These are phyloP conservation scores for Mesorhabditis sp. DNA, from an alignment of 2,888 invertebrate species.

Conservation along the genomic window DNA sequence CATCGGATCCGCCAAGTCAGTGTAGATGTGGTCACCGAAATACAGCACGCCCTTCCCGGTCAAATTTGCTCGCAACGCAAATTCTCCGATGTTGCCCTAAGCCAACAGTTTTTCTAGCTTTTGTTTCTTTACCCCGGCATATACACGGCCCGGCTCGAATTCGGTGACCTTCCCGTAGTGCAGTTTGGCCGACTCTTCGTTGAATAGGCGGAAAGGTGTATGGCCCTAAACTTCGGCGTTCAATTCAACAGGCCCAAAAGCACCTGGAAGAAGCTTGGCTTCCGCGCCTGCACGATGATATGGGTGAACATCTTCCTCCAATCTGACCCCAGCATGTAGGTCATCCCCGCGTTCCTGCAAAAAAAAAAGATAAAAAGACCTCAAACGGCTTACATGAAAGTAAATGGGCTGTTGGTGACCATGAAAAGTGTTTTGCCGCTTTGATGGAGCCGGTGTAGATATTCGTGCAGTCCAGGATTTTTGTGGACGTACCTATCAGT, in stretches of 20 bases:
- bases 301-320: constrained; percentile 91
- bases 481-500: constrained; percentile 43
- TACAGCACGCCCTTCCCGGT: constrained; percentile 85
- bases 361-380: constrained; percentile 15
- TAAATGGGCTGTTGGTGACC: constrained; percentile 91
- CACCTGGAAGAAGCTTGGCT: constrained; percentile 83
- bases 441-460: constrained; percentile 73
- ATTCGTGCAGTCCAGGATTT: constrained; percentile 63
- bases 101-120: background rate
- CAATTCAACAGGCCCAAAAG: background rate
- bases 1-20: constrained; percentile 74
- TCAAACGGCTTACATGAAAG: constrained; percentile 72
- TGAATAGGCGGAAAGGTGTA: constrained; percentile 71
- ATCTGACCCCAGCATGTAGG: constrained; percentile 77
- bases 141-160: constrained; percentile 81
- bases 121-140: constrained; percentile 74
- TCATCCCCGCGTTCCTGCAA: constrained; percentile 83
- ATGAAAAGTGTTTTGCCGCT: constrained; percentile 84
- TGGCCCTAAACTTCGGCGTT: background rate
- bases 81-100: constrained; percentile 84
- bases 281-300: constrained; percentile 84
- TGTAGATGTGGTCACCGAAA: constrained; percentile 96
- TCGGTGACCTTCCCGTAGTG: constrained; percentile 85
- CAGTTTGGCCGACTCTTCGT: constrained; percentile 75
- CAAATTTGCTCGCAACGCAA: constrained; percentile 90